Evolutionary conservation across 2,113 vertebrate genomes (phyloP).

Genomic region (Neomonachus schauinslandi): DNA sequence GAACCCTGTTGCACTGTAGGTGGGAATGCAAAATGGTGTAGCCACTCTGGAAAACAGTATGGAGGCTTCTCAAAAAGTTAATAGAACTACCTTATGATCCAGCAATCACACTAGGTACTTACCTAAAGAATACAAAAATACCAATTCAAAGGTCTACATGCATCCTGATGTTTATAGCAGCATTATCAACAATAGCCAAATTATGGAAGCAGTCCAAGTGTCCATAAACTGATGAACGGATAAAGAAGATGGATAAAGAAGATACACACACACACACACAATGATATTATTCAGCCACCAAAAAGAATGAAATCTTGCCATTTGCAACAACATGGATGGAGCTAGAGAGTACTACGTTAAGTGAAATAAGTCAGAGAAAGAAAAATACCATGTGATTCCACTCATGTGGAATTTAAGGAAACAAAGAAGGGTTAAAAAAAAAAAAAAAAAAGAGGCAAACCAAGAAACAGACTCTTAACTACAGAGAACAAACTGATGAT

Average conservation of each 20-base stretch:
- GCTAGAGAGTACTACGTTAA: background rate
- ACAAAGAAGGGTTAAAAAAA: background rate
- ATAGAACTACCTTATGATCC: background rate
- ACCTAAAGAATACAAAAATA: background rate
- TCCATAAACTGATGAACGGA: background rate
- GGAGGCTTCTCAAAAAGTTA: background rate
- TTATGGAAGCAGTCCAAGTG: too few species aligned
- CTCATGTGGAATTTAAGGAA: background rate
- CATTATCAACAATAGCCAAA: background rate
- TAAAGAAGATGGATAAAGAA: background rate
- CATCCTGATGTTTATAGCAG: background rate
- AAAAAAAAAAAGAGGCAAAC: background rate
- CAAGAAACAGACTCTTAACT: background rate
- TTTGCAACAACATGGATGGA: background rate
- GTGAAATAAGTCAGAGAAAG: background rate
- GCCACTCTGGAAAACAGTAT: background rate
- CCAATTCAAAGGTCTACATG: background rate
- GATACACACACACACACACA: background rate
- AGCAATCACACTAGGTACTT: background rate
- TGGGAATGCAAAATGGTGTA: background rate
- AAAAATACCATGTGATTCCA: background rate
- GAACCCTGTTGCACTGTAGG: background rate
- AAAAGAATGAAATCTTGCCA: background rate
- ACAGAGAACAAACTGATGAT: background rate
- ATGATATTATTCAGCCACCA: background rate